A percentile compares a stretch with the other conserved stretches of the same genome.
These are phyloP conservation scores for Drosophila jambulina DNA, from an alignment of 1,140 invertebrate species.

Conservation along the genomic window DNA sequence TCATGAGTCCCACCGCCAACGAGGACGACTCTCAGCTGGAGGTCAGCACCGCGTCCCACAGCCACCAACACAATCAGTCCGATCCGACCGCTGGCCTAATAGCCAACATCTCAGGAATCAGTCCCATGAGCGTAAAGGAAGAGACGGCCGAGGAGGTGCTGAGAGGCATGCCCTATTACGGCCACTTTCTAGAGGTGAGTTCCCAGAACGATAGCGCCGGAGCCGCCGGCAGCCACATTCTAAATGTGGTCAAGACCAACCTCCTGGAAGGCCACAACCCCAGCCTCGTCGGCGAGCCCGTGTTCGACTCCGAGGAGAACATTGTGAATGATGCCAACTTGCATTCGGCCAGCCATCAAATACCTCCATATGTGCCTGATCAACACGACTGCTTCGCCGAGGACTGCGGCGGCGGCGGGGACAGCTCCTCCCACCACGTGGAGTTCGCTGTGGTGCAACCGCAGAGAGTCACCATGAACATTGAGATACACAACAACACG, in stretches of 20 bases:
- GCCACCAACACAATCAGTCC: constrained; percentile 38
- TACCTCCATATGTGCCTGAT: constrained; percentile 62
- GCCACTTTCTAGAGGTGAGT: constrained; percentile 30
- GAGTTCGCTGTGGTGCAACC: constrained; percentile 55
- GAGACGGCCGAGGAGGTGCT: constrained; percentile 48
- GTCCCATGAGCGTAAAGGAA: constrained; percentile 40
- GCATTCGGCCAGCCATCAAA: constrained; percentile 81
- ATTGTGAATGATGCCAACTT: constrained; percentile 82
- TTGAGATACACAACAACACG: constrained; percentile 75
- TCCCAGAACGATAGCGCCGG: constrained; percentile 23
- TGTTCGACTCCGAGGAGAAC: constrained; percentile 73
- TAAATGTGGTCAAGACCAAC: constrained; percentile 46
- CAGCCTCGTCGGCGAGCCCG: constrained; percentile 41
- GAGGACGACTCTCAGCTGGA: constrained; percentile 62
- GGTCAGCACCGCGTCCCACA: constrained; percentile 39
- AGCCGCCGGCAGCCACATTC: constrained; percentile 17
- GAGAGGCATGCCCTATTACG: constrained; percentile 37
- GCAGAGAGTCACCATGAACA: constrained; percentile 80
- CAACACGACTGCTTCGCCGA: constrained; percentile 62
- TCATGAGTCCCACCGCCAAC: constrained; percentile 38
- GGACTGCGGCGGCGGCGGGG: constrained; percentile 54
- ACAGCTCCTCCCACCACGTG: constrained; percentile 55
- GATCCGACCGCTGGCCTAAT: constrained; percentile 38
- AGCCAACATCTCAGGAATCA: constrained; percentile 50
- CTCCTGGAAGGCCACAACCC: constrained; percentile 37